These are phyloP conservation scores for Protonibea diacanthus DNA, from an alignment of 2,797 vertebrate species.

Conservation along the genomic window DNA sequence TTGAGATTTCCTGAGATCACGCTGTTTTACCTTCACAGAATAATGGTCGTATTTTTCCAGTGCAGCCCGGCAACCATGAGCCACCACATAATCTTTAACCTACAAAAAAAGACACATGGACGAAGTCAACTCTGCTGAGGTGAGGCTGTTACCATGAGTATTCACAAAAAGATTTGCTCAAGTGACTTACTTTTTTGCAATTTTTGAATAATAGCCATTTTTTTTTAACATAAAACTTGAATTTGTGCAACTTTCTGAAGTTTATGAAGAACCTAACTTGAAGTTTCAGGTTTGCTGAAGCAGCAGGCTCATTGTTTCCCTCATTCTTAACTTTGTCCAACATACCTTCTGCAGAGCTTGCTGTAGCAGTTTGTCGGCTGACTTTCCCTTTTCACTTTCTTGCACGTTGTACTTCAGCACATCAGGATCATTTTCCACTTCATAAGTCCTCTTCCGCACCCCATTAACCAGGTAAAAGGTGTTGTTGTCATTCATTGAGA, in stretches of 20 bases:
- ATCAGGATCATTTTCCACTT: conserved; percentile 76
- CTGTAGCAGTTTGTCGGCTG: conserved; percentile 67
- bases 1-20: background rate
- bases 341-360: conserved; percentile 76
- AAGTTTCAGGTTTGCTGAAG: too few relatives aligned
- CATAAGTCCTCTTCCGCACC: conserved; percentile 29
- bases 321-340: too few relatives aligned
- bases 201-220: too few relatives aligned
- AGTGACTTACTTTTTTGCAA: too few relatives aligned
- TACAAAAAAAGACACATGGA: conserved; percentile 16
- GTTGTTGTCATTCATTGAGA: conserved; percentile 71
- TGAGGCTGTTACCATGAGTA: too few relatives aligned
- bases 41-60: conserved; percentile 74
- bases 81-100: conserved; percentile 71
- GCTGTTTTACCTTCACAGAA: conserved; percentile 76
- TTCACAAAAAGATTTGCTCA: too few relatives aligned
- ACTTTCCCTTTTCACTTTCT: conserved; percentile 67
- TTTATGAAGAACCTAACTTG: too few relatives aligned
- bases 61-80: conserved; percentile 57
- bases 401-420: conserved; percentile 73
- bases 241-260: too few relatives aligned
- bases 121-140: background rate
- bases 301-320: too few relatives aligned
- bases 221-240: too few relatives aligned
- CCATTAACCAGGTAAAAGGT: conserved; percentile 81